Base-by-base conservation (phyloP, 37 sponge, comb jelly and placozoan genomes). In the Petrosia ficiformis region DNA sequence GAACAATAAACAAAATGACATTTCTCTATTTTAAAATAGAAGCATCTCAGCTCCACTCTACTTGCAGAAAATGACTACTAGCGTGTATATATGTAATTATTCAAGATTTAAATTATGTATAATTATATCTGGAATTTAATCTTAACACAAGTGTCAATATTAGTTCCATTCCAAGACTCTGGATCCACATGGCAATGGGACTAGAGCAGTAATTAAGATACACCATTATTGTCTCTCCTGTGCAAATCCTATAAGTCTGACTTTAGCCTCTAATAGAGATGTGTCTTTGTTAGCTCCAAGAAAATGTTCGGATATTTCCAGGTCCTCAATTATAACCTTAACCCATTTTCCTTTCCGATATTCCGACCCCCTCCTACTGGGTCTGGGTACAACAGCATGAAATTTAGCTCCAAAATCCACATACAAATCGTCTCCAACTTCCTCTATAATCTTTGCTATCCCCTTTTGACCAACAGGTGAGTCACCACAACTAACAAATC, bases 381-480 rank as follows among this genome's bases (percentile, higher is more conserved):
- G 78, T 19, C 31, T 2, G 10, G 44, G 8, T n/a, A 90, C 82
- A 38, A 90, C 90, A 25, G 78, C 90, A 67, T 90, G 83, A 67
- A 90, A 90, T 37, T 90, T 90, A 61, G 72, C 73, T 29, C 91
- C 91, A 80, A 90, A 90, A 66, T 90, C 91, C 19, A 90, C 67
- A 42, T 90, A 90, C 57, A 90, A 29, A 4, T 90, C 77, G 0
- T 80, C 82, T 0, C 33, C 73, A 16, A 64, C 71, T 10, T 82
- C 79, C 36, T 84, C 89, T 24, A 83, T 79, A 16, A 89, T 57
- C 56, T 79, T 57, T 38, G 80, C 89, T 59, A 71, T 71, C 2
- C 75, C 80, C 2, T 57, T 75, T 31, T 80, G 71, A 11, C 80
- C 84, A 1, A 83, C 73, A 28, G 84, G 80, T 52, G 54, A 48